Base-by-base conservation (phyloP, 2,797 vertebrate species). In the Sciurus vulgaris region DNA sequence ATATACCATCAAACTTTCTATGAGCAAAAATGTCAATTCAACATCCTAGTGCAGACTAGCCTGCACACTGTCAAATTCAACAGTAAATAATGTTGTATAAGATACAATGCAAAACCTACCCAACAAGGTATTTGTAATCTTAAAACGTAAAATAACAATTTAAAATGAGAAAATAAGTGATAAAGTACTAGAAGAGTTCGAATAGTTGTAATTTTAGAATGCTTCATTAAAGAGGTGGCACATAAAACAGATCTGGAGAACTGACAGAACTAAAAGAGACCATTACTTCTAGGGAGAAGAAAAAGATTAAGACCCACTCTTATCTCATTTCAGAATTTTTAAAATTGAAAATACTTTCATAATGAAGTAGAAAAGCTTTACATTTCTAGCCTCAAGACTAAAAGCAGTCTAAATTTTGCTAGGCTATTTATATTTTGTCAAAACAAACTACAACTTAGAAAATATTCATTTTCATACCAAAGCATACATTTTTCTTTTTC, bases 381-480 rank as follows among this genome's bases (percentile, higher is more conserved):
- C 69, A 76, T 83, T 83, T 84, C 49, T 74, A 85, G 54, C 72
- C n/a, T 95, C 70, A 95, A 92, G 33, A 93, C 63, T 83, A 54
- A 91, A 86, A 79, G 26, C 28, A 56, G 24, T 24, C 30, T 73
- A 73, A 73, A 69, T 91, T 84, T 89, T 93, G 69, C 82, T 86
- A 82, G 44, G 38, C 59, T 88, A 83, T 63, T 93, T 67, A 54
- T 72, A 91, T 35, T 94, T 56, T 83, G 63, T 72, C 67, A 95
- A 96, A 49, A 96, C 28, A 84, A 96, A 89, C 30, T 78, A 51
- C 7, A 69, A 92, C 67, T 89, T n/a, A 79, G 24, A 83, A 93
- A 96, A 72, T 26, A 87, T 59, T 83, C 0, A 69, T 91, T 89
- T 86, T 56, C 78, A 69, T 49, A 89, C 35, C 56, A 93, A 95